Percentiles rank a stretch among this genome's conserved stretches.
These are phyloP conservation scores for Euthynnus affinis DNA, from an alignment of 2,797 vertebrate species.

Conservation along the genomic window DNA sequence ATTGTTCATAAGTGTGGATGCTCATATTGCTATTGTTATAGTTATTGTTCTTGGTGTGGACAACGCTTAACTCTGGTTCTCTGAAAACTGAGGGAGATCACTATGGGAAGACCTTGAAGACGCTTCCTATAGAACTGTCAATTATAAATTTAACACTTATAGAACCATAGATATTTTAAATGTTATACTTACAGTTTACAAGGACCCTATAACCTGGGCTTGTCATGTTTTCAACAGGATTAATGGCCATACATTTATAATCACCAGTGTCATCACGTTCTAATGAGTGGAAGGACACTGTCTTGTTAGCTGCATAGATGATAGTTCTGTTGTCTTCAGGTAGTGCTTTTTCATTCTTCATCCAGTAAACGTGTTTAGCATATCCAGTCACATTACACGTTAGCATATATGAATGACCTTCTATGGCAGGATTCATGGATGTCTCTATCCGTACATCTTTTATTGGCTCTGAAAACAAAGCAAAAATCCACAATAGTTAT, in stretches of 20 bases:
- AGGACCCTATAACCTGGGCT: slow-evolving; percentile 52
- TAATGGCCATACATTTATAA: slow-evolving; percentile 71
- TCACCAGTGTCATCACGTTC: slow-evolving; percentile 42
- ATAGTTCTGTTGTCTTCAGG: slow-evolving; percentile 16
- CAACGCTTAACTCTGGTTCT: too few relatives aligned
- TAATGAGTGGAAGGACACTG: slow-evolving; percentile 60
- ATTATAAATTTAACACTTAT: neutral
- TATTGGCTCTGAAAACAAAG: slow-evolving; percentile 63
- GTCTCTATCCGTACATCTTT: slow-evolving; percentile 32
- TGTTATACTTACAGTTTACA: slow-evolving; percentile 79
- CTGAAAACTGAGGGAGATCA: too few relatives aligned
- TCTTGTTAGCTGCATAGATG: slow-evolving; percentile 52
- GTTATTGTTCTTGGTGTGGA: too few relatives aligned
- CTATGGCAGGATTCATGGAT: slow-evolving; percentile 27
- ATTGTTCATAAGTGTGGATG: too few relatives aligned
- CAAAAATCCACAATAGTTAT: neutral
- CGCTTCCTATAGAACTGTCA: neutral
- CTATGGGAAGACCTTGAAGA: too few relatives aligned
- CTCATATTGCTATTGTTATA: too few relatives aligned
- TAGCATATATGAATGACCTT: slow-evolving; percentile 48
- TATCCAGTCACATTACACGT: slow-evolving; percentile 67
- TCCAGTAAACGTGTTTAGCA: slow-evolving; percentile 66
- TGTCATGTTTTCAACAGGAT: slow-evolving; percentile 45
- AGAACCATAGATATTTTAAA: slow-evolving; percentile 3
- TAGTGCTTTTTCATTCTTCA: slow-evolving; percentile 53